phyloP scores from a whole-genome alignment of 1,140 invertebrate species.

The Diorhabda elongata region DNA sequence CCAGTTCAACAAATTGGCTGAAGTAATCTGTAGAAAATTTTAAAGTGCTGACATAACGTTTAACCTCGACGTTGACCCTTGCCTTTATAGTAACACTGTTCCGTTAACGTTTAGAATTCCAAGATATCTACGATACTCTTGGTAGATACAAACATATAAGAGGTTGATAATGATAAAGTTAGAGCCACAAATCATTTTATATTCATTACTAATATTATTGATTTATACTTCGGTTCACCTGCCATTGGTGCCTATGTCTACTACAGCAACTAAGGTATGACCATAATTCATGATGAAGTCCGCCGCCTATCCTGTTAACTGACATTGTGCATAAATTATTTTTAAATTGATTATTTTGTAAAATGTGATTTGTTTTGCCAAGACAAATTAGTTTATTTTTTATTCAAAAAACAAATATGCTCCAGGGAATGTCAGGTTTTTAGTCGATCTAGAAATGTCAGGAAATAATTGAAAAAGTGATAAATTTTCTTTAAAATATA shows the following conservation, averaged over 20 bases:
- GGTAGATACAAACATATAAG: background rate
- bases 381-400: conserved; percentile 1
- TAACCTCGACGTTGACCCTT: background rate
- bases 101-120: background rate
- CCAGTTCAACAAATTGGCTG: too few species aligned
- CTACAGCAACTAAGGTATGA: background rate
- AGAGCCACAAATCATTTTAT: conserved; percentile 11
- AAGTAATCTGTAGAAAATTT: too few species aligned
- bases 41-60: background rate
- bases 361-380: conserved; percentile 2
- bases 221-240: conserved; percentile 1
- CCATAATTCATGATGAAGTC: conserved; percentile 7
- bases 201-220: conserved; percentile 5
- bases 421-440: background rate
- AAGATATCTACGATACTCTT: background rate
- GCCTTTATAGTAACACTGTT: conserved; percentile 2
- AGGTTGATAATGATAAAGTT: conserved; percentile 8
- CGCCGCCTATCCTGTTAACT: background rate
- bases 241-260: background rate
- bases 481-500: too few species aligned
- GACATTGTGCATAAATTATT: conserved; percentile 14
- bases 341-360: conserved; percentile 9
- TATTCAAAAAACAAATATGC: background rate
- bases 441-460: background rate
- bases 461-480: background rate